phyloP scores from a whole-genome alignment of 1,140 invertebrate species.

The Caenorhabditis briggsae region DNA sequence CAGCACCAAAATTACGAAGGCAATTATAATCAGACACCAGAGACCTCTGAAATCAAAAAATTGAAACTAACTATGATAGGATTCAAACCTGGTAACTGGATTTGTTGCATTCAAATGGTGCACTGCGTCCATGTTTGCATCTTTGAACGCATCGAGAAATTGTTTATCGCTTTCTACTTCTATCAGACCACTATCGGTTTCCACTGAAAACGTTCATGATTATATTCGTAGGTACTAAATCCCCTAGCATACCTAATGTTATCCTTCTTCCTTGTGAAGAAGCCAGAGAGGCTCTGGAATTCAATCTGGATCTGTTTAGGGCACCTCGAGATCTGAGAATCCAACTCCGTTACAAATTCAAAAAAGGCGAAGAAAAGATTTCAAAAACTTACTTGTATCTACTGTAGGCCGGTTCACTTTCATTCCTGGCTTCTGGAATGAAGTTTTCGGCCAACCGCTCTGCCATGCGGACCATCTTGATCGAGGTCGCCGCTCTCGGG shows the following conservation, averaged over 20 bases:
- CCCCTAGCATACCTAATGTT: neutral
- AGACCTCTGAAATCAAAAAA: constrained; percentile 54
- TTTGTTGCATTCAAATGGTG: constrained; percentile 61
- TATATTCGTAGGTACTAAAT: neutral
- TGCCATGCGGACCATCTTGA: constrained; percentile 60
- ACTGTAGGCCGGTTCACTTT: constrained; percentile 25
- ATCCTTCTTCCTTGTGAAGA: constrained; percentile 30
- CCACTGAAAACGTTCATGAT: constrained; percentile 16
- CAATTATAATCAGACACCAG: constrained; percentile 60
- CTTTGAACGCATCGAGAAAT: constrained; percentile 64
- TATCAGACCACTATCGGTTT: constrained; percentile 30
- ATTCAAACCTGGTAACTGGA: constrained; percentile 54
- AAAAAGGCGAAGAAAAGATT: no score
- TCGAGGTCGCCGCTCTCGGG: constrained; percentile 51
- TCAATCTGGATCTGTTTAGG: constrained; percentile 1
- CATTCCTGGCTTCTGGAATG: constrained; percentile 26
- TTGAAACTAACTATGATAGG: neutral
- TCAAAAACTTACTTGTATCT: constrained; percentile 8
- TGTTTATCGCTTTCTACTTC: constrained; percentile 47
- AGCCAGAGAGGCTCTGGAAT: constrained; percentile 11
- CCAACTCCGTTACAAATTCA: neutral
- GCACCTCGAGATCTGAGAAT: constrained; percentile 1
- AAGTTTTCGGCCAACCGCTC: constrained; percentile 57
- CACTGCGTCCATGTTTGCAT: constrained; percentile 68
- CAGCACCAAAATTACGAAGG: constrained; percentile 62